Evolutionary conservation across 2,797 vertebrate genomes (phyloP).

Genomic region (Neopelma chrysocephalum): DNA sequence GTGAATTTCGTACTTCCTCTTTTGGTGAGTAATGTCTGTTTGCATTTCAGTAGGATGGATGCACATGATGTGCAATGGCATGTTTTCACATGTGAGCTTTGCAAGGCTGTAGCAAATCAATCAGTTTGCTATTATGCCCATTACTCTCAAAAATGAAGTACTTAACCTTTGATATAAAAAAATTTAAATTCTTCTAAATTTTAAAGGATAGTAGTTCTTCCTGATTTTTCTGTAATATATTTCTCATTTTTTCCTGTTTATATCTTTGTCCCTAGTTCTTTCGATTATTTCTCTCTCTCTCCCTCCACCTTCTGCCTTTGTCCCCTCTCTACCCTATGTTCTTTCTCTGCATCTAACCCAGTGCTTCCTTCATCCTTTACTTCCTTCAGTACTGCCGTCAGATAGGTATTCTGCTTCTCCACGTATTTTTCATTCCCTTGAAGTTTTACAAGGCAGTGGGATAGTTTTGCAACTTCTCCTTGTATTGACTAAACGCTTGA

Average conservation of each 20-base stretch:
- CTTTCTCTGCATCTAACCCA: not conserved
- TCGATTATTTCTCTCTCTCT: not conserved
- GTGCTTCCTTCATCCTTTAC: not conserved
- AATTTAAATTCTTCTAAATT: not conserved
- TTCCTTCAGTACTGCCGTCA: not conserved
- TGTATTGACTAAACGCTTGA: not conserved
- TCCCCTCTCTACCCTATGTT: not conserved
- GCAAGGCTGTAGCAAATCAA: not conserved
- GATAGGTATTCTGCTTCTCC: not conserved
- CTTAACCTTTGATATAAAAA: not conserved
- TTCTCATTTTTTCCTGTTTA: not conserved
- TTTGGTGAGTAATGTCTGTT: not conserved
- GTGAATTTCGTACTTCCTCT: not conserved
- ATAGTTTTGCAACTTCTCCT: not conserved
- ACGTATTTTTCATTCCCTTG: not conserved
- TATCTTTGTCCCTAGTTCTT: not conserved
- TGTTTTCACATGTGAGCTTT: not conserved
- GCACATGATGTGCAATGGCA: not conserved
- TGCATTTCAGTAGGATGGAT: not conserved
- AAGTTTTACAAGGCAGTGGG: not conserved
- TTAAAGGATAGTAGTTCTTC: not conserved
- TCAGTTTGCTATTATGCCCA: not conserved
- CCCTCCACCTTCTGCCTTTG: not conserved
- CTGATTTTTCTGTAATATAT: not conserved
- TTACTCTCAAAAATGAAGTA: not conserved